Evolutionary conservation across 2,113 vertebrate species (phyloP), one percentile per base, ranked within the genome.

Genomic region (Ornithorhynchus anatinus): DNA sequence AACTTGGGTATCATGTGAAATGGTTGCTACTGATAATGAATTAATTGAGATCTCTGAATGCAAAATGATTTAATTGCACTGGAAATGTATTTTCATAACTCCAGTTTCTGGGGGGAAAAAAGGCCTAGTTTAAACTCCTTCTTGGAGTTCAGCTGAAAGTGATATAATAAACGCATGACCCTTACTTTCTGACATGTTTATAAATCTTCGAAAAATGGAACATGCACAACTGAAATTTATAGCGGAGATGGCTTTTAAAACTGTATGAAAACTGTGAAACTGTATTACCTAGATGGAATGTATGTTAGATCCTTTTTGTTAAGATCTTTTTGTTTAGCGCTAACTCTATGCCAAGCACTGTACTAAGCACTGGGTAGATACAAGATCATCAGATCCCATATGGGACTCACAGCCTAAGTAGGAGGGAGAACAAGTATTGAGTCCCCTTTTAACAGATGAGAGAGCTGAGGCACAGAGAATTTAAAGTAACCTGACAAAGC

Each of bases 21-120:
- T 31, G 23, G 48, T 63, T 68, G 73, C 14, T 43, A 59, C 64
- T 74, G 64, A 83, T 16, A 40, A 25, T 53, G 38, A 77, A 74
- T 38, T 66, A 63, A 54, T 25, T 54, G 32, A 42, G 25, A 17
- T 36, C 64, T 84, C 66, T 22, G 13, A 60, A 59, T 64, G 44
- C 57, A 50, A 67, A 42, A 69, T 58, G 68, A 62, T 69, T 0
- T 0, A 57, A 65, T 17, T 8, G 35, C 56, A 43, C 79, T 8
- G 57, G 42, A 86, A 81, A 66, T 4, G 38, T 8, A 1, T 44
- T 69, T 69, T 78, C 72, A 51, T 64, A 54, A 69, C 25, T 78
- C 42, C n/a, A 77, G 0, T 57, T 10, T 66, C 50, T 82, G 10
- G 43, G 58, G 42, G 64, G 77, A 77, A 47, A 39, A 33, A 14